phyloP scores from a whole-genome alignment of 1,140 invertebrate genomes.

The Lepidurus couesii region DNA sequence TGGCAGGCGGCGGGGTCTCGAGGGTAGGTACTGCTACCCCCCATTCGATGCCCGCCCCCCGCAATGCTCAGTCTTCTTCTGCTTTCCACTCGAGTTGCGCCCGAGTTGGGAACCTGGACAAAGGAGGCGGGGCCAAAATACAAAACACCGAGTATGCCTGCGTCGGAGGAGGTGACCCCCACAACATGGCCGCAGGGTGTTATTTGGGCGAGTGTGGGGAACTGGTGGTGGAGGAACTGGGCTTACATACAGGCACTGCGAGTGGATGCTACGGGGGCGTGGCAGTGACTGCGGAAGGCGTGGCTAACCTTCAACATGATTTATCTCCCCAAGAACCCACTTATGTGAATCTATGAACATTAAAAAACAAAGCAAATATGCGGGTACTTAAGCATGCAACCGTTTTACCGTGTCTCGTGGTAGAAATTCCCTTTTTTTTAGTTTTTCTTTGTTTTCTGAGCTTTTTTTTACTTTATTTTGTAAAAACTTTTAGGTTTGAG shows the following conservation, averaged over 20 bases:
- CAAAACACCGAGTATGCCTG: background rate
- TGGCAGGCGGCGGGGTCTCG: background rate
- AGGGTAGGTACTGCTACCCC: background rate
- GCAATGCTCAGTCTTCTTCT: background rate
- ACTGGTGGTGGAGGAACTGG: slow-evolving; percentile 3
- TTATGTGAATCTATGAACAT: slow-evolving; percentile 80
- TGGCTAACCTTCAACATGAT: slow-evolving; percentile 25
- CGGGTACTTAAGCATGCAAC: slow-evolving; percentile 22
- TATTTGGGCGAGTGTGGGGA: slow-evolving; percentile 5
- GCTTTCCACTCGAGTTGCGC: slow-evolving; percentile 17
- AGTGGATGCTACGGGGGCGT: slow-evolving; percentile 13
- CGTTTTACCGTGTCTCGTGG: background rate
- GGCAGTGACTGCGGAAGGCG: background rate
- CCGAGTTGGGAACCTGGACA: background rate
- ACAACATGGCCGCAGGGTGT: background rate
- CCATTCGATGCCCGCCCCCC: background rate
- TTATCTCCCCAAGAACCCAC: slow-evolving; percentile 77
- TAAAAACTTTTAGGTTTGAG: too few relatives aligned
- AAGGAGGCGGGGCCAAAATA: slow-evolving; percentile 2
- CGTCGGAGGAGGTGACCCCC: background rate
- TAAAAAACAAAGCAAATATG: slow-evolving; percentile 3
- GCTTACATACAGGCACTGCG: background rate
- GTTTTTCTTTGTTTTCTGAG: background rate
- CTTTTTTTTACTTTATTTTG: background rate
- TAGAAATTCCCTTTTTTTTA: background rate